A percentile compares a stretch with the other conserved stretches of the same genome.
phyloP scores from a whole-genome alignment of 2,888 invertebrate genomes.

The Cephonodes hylas region DNA sequence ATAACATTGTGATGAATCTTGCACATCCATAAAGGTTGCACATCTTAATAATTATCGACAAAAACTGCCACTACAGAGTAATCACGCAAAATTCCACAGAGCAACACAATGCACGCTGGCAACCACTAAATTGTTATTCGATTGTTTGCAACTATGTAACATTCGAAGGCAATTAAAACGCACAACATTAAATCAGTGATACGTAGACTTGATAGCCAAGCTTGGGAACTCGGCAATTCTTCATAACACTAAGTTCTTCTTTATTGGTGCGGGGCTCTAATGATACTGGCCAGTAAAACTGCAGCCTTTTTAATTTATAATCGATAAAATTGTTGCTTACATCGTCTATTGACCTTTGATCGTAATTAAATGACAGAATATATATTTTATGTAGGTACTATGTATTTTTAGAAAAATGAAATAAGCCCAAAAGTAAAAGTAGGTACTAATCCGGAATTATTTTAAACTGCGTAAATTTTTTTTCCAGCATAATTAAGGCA shows the following conservation, averaged over 20 bases:
- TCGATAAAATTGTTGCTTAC: background rate
- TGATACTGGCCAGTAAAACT: background rate
- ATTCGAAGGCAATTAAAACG: conserved; percentile 29
- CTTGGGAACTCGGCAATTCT: background rate
- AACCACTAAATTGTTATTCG: conserved; percentile 42
- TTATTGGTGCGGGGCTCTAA: background rate
- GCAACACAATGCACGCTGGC: conserved; percentile 49
- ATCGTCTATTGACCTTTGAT: background rate
- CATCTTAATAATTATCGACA: conserved; percentile 57
- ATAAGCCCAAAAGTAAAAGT: too few species aligned
- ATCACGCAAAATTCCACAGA: conserved; percentile 75
- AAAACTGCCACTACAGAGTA: conserved; percentile 70
- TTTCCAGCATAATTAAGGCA: too few species aligned
- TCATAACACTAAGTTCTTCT: background rate
- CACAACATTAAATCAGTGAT: conserved; percentile 21
- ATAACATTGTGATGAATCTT: conserved; percentile 58
- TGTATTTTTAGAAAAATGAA: too few species aligned
- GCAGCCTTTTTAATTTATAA: background rate
- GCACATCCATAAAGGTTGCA: conserved; percentile 48
- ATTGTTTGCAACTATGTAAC: conserved; percentile 56
- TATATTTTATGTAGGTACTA: too few species aligned
- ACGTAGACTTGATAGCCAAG: background rate
- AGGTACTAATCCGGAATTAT: too few species aligned
- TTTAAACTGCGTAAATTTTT: too few species aligned
- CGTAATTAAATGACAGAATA: too few species aligned